Conservation (phyloP, 1,140 invertebrate genomes). For the Drosophila chauvacae region DNA sequence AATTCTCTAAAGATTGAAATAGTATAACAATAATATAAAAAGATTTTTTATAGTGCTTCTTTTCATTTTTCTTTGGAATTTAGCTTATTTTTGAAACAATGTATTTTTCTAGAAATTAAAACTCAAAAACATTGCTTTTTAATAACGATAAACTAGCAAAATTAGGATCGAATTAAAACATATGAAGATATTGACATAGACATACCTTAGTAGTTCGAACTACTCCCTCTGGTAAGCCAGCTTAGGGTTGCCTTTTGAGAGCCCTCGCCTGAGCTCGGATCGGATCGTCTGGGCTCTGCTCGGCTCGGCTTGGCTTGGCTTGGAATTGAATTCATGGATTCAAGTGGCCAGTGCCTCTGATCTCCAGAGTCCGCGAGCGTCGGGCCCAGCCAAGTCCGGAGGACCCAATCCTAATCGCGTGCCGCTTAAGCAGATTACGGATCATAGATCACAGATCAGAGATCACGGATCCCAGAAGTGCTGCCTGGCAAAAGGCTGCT, state of each 20-base stretch:
- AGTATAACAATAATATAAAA: too few species aligned
- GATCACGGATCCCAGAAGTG: neutral
- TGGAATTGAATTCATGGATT: constrained; percentile 55
- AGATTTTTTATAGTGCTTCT: too few species aligned
- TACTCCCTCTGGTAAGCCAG: constrained; percentile 50
- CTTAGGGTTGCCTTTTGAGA: constrained; percentile 65
- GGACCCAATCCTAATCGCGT: constrained; percentile 59
- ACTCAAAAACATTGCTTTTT: neutral
- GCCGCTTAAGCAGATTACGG: constrained; percentile 73
- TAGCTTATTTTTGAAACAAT: too few species aligned
- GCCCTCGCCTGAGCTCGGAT: constrained; percentile 22
- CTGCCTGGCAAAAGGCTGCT: constrained; percentile 38
- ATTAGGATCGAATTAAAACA: neutral
- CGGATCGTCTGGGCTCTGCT: constrained; percentile 2
- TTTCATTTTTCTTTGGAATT: too few species aligned
- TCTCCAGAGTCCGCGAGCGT: constrained; percentile 22
- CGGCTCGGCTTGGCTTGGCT: constrained; percentile 8
- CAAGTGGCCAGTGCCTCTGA: constrained; percentile 69
- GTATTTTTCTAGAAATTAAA: neutral
- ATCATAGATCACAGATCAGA: constrained; percentile 10
- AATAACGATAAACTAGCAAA: neutral
- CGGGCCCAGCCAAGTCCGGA: constrained; percentile 20
- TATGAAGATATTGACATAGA: neutral
- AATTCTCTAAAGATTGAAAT: too few species aligned
- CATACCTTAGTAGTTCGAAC: neutral